Percentiles rank a stretch among this genome's conserved stretches.
These are phyloP conservation scores for Lepus americanus DNA, from an alignment of 2,113 vertebrate genomes.

Conservation along the genomic window DNA sequence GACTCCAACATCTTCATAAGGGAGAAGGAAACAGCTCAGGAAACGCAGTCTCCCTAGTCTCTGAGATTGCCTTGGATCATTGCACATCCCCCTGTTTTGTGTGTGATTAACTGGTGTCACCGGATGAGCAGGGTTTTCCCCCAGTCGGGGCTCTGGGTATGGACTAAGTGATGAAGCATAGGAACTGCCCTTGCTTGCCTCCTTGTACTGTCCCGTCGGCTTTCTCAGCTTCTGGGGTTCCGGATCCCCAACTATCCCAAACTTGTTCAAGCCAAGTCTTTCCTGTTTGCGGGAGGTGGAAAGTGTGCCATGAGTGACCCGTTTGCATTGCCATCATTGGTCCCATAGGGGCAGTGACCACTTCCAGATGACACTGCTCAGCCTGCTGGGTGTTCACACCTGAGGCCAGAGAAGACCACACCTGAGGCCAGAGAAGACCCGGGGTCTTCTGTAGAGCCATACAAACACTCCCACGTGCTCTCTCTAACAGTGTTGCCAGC, in stretches of 20 bases:
- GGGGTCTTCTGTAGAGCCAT: not conserved
- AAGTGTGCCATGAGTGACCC: not conserved
- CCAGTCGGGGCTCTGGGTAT: not conserved
- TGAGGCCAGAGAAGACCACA: not conserved
- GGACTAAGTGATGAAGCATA: not conserved
- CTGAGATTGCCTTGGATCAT: not conserved
- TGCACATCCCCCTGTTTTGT: not conserved
- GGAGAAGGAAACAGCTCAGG: not conserved
- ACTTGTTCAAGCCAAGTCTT: not conserved
- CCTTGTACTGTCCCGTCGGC: not conserved
- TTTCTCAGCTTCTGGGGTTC: not conserved
- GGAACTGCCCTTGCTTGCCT: not conserved
- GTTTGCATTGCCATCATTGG: not conserved
- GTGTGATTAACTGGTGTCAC: not conserved
- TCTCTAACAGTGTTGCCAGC: not conserved
- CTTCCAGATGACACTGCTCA: not conserved
- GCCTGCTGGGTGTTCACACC: too few relatives aligned
- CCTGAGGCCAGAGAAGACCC: not conserved
- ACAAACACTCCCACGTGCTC: too few relatives aligned
- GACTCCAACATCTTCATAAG: not conserved
- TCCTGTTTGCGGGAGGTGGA: not conserved
- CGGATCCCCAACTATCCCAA: not conserved
- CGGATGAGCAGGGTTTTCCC: not conserved
- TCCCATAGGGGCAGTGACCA: not conserved
- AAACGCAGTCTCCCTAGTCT: not conserved